These are phyloP conservation scores for Liasis olivaceus DNA, from an alignment of 2,797 vertebrate genomes.

Conservation along the genomic window DNA sequence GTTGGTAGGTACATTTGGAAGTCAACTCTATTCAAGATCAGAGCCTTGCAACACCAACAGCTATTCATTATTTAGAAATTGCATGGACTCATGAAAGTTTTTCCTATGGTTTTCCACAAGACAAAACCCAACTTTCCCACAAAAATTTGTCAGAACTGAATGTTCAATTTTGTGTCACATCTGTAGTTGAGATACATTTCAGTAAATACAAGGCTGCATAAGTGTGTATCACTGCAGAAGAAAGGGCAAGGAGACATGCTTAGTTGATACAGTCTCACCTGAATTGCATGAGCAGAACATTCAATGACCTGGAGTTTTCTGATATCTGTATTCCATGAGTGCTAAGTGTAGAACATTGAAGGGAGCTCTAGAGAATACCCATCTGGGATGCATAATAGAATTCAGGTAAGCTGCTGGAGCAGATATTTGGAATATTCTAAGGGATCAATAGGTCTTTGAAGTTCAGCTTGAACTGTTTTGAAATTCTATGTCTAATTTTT, in stretches of 20 bases:
- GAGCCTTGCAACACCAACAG: not conserved
- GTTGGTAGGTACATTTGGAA: not conserved
- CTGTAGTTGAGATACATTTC: not conserved
- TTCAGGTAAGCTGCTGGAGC: not conserved
- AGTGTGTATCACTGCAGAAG: not conserved
- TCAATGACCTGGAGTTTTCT: not conserved
- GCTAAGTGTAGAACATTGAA: not conserved
- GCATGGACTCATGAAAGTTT: not conserved
- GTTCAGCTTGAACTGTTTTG: not conserved
- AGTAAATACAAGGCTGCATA: not conserved
- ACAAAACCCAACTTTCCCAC: not conserved
- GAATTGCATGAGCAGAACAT: not conserved
- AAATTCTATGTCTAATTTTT: not conserved
- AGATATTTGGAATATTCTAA: not conserved
- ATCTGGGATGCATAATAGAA: not conserved
- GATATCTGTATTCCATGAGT: not conserved
- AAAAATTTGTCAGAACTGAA: not conserved
- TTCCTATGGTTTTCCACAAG: not conserved
- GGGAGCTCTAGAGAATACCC: not conserved
- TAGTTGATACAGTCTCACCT: not conserved
- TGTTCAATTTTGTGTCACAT: not conserved
- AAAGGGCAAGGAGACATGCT: not conserved
- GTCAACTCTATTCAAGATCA: not conserved
- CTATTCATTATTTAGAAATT: not conserved
- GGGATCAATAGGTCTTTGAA: not conserved